These are phyloP conservation scores for Falco novaeseelandiae DNA, from an alignment of 2,797 vertebrate species.

Conservation along the genomic window DNA sequence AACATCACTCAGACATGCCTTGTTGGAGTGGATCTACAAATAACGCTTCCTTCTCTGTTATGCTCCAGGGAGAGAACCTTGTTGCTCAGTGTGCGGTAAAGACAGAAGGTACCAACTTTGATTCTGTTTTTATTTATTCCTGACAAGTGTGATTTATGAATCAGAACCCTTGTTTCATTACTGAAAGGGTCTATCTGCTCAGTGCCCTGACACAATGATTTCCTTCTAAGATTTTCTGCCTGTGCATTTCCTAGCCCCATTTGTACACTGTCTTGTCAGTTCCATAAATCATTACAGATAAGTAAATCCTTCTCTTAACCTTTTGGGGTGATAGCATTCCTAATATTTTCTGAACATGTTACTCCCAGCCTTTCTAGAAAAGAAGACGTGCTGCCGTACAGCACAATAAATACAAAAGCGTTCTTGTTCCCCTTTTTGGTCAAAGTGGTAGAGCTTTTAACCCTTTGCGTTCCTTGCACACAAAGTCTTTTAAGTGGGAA, in stretches of 20 bases:
- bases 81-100: not conserved
- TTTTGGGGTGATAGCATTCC: constrained; percentile 56
- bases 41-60: not conserved
- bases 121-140: constrained; percentile 45
- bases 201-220: constrained; percentile 55
- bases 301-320: constrained; percentile 74
- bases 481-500: not conserved
- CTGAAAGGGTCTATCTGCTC: constrained; percentile 34
- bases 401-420: constrained; percentile 1
- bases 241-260: constrained; percentile 37
- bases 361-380: constrained; percentile 21
- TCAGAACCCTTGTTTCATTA: constrained; percentile 56
- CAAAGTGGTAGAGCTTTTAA: not conserved
- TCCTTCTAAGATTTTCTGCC: constrained; percentile 61
- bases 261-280: constrained; percentile 55
- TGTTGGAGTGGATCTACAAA: constrained; percentile 15
- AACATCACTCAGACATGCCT: not conserved
- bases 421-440: not conserved
- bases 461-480: not conserved
- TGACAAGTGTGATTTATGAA: constrained; percentile 70
- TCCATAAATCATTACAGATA: constrained; percentile 73
- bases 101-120: not conserved
- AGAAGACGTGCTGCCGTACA: not conserved
- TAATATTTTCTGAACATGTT: constrained; percentile 53
- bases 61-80: not conserved